Evolutionary conservation across 92 coral and sea anemone genomes (phyloP).

Genomic region (Bergia sp.): DNA sequence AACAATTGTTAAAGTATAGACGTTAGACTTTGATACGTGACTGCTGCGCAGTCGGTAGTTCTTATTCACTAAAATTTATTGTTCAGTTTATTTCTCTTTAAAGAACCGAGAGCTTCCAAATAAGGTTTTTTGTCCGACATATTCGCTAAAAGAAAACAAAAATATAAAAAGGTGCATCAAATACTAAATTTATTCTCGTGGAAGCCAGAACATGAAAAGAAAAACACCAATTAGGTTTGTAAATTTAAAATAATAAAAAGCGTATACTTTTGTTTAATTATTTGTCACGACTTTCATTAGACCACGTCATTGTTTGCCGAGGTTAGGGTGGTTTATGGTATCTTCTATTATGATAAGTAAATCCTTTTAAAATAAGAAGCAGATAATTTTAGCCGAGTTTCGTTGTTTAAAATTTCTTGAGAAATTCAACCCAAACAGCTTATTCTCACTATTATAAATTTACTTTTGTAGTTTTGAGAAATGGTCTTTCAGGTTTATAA

Average conservation of each 20-base stretch:
- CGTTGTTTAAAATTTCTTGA: not conserved
- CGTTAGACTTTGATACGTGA: too few relatives aligned
- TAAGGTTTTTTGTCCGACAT: not conserved
- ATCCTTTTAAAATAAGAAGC: too few relatives aligned
- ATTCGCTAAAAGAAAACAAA: not conserved
- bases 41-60: too few relatives aligned
- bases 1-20: too few relatives aligned
- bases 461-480: not conserved
- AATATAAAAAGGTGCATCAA: not conserved
- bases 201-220: too few relatives aligned
- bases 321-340: too few relatives aligned
- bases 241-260: too few relatives aligned
- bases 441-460: too few relatives aligned
- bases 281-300: not conserved
- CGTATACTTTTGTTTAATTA: not conserved
- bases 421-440: not conserved
- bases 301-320: not conserved
- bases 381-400: too few relatives aligned
- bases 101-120: not conserved
- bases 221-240: not conserved
- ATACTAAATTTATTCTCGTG: not conserved
- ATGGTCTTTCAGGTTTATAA: too few relatives aligned
- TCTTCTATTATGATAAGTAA: too few relatives aligned
- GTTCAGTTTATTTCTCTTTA: not conserved
- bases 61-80: too few relatives aligned